Evolutionary conservation across 2,888 invertebrate genomes (phyloP), one percentile per base, ranked within the genome.

Genomic region (Acanthopleura granulata): DNA sequence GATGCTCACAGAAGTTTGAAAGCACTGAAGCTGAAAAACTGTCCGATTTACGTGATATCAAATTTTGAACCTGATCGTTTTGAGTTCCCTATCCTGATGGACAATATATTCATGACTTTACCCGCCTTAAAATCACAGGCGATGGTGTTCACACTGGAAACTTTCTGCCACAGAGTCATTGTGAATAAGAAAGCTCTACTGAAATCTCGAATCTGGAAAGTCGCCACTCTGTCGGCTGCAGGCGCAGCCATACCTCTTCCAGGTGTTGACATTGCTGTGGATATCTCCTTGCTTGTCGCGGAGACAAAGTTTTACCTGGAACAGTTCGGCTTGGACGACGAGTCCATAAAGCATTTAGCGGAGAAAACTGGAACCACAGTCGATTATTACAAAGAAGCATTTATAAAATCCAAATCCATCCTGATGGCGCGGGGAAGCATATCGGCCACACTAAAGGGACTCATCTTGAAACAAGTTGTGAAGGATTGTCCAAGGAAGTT

Each of bases 251-350:
- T 62, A 25, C 79, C 75, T 29, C 49, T 75, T 18, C 78, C 78
- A 50, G 79, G 79, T 29, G 57, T 80, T 14, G 61, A 73, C 12
- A 77, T 74, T 49, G 74, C 74, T 22, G 30, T 80, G 27, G 74
- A 80, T 62, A 30, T 76, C 15, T 76, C 78, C 11, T 62, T 76
- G 49, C 76, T 79, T n/a, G 72, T 75, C 16, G 66, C 72, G 0
- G 79, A 80, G 57, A 77, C 73, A 1, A 75, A 76, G 25, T 79
- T 79, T 71, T 80, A 79, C 50, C 73, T 75, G 18, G 72, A 75
- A 27, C 79, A 79, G 57, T 79, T 78, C 49, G 75, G 76, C 22
- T 75, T 80, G 16, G 79, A 80, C 69, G 80, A 79, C 14, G 76
- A 51, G 1, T 78, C 79, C 11, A 74, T 80, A 57, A 49, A 76